These are phyloP conservation scores for Hirundichthys speculiger DNA, from an alignment of 2,113 vertebrate genomes.

Conservation along the genomic window DNA sequence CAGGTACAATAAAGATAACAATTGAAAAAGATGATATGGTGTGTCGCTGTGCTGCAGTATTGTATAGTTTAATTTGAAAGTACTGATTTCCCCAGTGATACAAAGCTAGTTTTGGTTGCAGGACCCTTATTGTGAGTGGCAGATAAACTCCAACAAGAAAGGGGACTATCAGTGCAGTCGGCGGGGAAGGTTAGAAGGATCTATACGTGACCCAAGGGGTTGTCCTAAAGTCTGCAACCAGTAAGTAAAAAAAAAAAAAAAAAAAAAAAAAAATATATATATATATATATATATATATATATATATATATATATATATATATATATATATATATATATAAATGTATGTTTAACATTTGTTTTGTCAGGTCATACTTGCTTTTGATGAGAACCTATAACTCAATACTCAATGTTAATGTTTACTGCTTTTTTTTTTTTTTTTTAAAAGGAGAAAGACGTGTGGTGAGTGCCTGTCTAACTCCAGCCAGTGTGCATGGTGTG, in stretches of 20 bases:
- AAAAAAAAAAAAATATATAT: no score
- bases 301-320: no score
- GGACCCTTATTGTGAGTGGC: conserved; percentile 93
- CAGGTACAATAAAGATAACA: conserved; percentile 74
- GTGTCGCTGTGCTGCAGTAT: neutral
- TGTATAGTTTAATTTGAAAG: neutral
- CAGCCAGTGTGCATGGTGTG: conserved; percentile 95
- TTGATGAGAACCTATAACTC: neutral
- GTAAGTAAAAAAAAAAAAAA: conserved; percentile 84
- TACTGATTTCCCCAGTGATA: neutral
- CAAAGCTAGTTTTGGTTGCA: conserved; percentile 50
- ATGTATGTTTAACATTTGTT: neutral
- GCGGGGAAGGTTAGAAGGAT: conserved; percentile 85
- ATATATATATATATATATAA: no score
- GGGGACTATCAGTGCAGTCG: conserved; percentile 90
- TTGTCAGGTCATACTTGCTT: neutral
- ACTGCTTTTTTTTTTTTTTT: conserved; percentile 1
- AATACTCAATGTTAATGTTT: neutral
- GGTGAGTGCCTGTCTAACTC: conserved; percentile 91
- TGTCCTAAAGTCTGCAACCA: conserved; percentile 90
- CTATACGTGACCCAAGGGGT: conserved; percentile 80
- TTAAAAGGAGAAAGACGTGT: conserved; percentile 85
- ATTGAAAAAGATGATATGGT: neutral
- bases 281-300: no score
- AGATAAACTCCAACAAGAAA: conserved; percentile 89